These are phyloP conservation scores for Scartelaos histophorus DNA, from an alignment of 2,113 vertebrate genomes.

Conservation along the genomic window DNA sequence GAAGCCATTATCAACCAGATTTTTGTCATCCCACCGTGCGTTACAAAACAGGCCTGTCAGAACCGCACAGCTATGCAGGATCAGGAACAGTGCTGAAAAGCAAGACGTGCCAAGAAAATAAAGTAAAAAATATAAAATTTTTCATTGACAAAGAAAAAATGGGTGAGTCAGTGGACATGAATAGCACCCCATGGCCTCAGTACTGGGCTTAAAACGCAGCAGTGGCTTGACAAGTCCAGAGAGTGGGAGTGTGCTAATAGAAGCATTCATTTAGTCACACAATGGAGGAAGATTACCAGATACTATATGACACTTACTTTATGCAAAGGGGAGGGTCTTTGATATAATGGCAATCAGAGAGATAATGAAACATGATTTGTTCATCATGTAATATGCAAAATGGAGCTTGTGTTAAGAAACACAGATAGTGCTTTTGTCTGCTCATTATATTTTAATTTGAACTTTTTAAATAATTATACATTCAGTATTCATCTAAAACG, in stretches of 20 bases:
- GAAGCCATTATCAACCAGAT: conserved; percentile 25
- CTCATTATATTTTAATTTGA: too few relatives aligned
- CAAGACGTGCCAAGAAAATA: conserved; percentile 12
- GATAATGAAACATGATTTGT: background rate
- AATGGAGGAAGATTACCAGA: conserved; percentile 4
- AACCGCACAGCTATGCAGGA: conserved; percentile 28
- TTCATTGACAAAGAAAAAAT: conserved; percentile 49
- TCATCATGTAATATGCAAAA: too few relatives aligned
- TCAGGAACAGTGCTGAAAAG: conserved; percentile 20
- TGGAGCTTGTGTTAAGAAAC: too few relatives aligned
- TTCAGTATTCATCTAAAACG: too few relatives aligned
- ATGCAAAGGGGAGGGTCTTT: background rate
- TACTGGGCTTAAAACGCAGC: conserved; percentile 55
- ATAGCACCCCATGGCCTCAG: conserved; percentile 46
- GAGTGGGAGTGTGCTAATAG: conserved; percentile 33
- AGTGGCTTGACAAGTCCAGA: conserved; percentile 30
- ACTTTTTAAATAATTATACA: too few relatives aligned
- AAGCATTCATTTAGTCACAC: conserved; percentile 30
- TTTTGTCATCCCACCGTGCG: conserved; percentile 24
- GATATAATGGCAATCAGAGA: background rate
- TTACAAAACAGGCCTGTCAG: conserved; percentile 44
- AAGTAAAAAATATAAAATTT: conserved; percentile 12
- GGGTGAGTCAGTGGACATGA: conserved; percentile 52
- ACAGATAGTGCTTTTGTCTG: too few relatives aligned
- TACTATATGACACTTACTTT: conserved; percentile 10